Percentiles rank a stretch among this genome's conserved stretches.
These are phyloP conservation scores for Carassius gibelio DNA, from an alignment of 2,113 vertebrate genomes.

Conservation along the genomic window DNA sequence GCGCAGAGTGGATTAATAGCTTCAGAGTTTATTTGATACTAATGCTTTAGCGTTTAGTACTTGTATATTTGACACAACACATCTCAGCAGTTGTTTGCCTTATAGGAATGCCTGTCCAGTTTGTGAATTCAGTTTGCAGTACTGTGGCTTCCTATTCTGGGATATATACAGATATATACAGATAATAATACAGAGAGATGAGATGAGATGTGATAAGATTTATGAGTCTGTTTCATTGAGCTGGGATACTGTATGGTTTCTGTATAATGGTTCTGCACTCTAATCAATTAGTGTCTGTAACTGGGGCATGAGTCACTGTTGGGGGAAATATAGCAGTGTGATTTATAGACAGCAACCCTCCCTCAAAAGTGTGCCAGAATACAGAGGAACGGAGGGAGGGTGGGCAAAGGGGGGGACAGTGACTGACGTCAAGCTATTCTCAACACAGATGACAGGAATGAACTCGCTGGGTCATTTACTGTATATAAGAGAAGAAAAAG, in stretches of 20 bases:
- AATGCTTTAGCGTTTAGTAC: neutral
- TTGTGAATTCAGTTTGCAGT: neutral
- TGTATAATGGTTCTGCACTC: slow-evolving; percentile 17
- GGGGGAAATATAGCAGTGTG: slow-evolving; percentile 5
- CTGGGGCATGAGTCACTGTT: slow-evolving; percentile 43
- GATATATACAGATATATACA: neutral
- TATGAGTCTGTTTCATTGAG: slow-evolving; percentile 21
- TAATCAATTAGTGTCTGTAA: slow-evolving; percentile 50
- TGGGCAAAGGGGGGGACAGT: neutral
- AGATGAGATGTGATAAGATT: slow-evolving; percentile 19
- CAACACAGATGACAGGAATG: slow-evolving; percentile 44
- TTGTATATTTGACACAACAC: neutral
- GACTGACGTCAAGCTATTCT: slow-evolving; percentile 36
- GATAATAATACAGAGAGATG: slow-evolving; percentile 5
- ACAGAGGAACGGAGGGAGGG: neutral
- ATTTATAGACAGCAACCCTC: slow-evolving; percentile 13
- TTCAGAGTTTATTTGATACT: neutral
- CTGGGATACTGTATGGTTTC: slow-evolving; percentile 7
- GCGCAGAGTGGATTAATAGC: neutral
- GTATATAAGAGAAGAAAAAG: neutral
- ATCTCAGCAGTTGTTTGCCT: neutral
- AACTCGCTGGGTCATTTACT: slow-evolving; percentile 29
- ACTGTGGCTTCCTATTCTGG: slow-evolving; percentile 2
- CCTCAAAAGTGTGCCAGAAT: slow-evolving; percentile 36
- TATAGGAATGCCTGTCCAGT: neutral